Evolutionary conservation across 2,113 vertebrate genomes (phyloP), one percentile per base, ranked within the genome.

Genomic region (Corvus moneduloides): DNA sequence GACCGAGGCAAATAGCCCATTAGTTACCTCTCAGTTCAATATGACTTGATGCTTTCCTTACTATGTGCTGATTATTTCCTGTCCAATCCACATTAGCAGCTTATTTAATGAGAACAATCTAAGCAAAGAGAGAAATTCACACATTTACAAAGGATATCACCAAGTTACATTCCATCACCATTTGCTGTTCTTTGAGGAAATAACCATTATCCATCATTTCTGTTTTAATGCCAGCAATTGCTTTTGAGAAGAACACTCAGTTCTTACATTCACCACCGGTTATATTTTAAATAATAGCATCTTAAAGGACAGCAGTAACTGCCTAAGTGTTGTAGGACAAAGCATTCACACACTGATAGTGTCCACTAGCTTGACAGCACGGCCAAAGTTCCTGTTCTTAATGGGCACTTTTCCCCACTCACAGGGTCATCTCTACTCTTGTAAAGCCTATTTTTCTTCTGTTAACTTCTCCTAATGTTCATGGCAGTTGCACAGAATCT

Each of bases 91-190:
- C 91, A 94, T 97, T 96, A 96, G 94, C 79, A 93, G 86, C 92
- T 94, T 93, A 93, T 89, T 96, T 96, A 95, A 96, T 91, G 92
- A 94, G 93, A 94, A 93, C 87, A 94, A 93, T 79, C 94, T 78
- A 95, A 87, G 94, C 89, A 95, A 77, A 87, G 75, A 66, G 48
- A 85, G 76, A 94, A 95, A 96, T 91, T 85, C 94, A 59, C 69
- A 89, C 87, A 91, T 94, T 91, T 87, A 94, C 84, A 87, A 72
- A 95, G 86, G 86, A 94, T 76, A 90, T 89, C 22, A 75, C 59
- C 61, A 68, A 94, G 92, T 72, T 92, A 93, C 76, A 79, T 94
- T 95, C 94, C 88, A 96, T 96, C 93, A 94, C 32, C 88, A 92
- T 93, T 96, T 95, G 83, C 92, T 93, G 32, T 82, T 89, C 88